phyloP scores from a whole-genome alignment of 2,888 invertebrate genomes.

The Strigamia transsilvanica region DNA sequence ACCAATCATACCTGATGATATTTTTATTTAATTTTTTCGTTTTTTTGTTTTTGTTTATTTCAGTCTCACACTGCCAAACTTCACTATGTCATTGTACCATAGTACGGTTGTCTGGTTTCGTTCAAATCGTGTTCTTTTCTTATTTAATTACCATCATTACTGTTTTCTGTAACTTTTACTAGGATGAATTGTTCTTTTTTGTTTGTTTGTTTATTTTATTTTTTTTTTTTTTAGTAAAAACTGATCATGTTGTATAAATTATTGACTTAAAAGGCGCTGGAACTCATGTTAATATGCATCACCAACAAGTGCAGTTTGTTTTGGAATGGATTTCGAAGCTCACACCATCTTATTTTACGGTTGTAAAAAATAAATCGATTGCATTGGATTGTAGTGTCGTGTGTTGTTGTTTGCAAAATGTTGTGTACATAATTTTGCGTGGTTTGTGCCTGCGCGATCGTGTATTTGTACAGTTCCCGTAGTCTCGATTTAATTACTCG shows the following conservation, averaged over 20 bases:
- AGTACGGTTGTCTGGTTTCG: background rate
- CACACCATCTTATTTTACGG: background rate
- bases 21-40: background rate
- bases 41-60: background rate
- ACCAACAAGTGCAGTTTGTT: background rate
- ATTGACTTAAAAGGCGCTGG: background rate
- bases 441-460: background rate
- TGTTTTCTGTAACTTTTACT: background rate
- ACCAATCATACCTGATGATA: no score
- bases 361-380: background rate
- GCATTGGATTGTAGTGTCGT: background rate
- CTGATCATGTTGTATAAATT: conserved; percentile 24
- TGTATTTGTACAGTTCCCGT: conserved; percentile 11
- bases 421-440: conserved; percentile 13
- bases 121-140: background rate
- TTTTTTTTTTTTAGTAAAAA: background rate
- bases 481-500: background rate
- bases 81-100: background rate
- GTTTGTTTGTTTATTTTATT: background rate
- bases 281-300: background rate
- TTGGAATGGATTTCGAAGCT: background rate
- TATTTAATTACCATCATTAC: background rate
- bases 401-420: conserved; percentile 1
- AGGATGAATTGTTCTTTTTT: background rate
- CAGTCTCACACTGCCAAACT: background rate